Evolutionary conservation across 2,113 vertebrate genomes (phyloP), one percentile per base, ranked within the genome.

Genomic region (Emydocephalus ijimae): DNA sequence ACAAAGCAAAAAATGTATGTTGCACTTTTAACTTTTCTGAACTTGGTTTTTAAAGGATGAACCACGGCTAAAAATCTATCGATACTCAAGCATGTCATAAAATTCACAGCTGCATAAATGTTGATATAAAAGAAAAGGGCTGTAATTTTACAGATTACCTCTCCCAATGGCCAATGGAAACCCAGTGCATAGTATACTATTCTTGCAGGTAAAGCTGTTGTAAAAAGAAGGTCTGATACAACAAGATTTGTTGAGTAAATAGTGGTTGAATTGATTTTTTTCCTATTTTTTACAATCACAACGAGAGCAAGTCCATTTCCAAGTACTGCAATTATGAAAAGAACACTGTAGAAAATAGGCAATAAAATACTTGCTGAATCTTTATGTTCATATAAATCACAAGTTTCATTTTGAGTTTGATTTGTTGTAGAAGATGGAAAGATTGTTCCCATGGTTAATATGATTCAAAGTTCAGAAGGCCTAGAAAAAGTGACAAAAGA

Each of bases 261-360:
- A 1, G 99, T 99, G 26, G 99, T 99, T 69, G 99, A 99, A 97
- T 99, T 99, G 1, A 99, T 98, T 96, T 99, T 99, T 95, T 98
- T 99, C 85, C 98, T 94, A 95, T 99, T 99, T 94, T 98, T 98
- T 24, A 98, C 96, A 91, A 99, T 99, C 94, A 99, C 98, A 0
- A 98, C 96, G 89, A 99, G 97, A 61, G 99, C 99, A 43, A 99
- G 95, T 94, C 97, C 39, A 89, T 99, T 99, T 45, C 99, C 99
- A 1, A 98, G 90, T 24, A 99, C 95, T 2, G 99, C 99, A 10
- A 99, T 96, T 1, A 98, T 2, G 69, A 98, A 98, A 86, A 99
- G 98, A 0, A 97, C 39, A 55, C 96, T 96, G 29, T 99, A 99
- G 95, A 98, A 95, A 3, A 98, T 91, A 0, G 99, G 98, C 92